A percentile compares a stretch with the other conserved stretches of the same genome.
phyloP scores from a whole-genome alignment of 2,113 vertebrate species.

The Paradisaea rubra region DNA sequence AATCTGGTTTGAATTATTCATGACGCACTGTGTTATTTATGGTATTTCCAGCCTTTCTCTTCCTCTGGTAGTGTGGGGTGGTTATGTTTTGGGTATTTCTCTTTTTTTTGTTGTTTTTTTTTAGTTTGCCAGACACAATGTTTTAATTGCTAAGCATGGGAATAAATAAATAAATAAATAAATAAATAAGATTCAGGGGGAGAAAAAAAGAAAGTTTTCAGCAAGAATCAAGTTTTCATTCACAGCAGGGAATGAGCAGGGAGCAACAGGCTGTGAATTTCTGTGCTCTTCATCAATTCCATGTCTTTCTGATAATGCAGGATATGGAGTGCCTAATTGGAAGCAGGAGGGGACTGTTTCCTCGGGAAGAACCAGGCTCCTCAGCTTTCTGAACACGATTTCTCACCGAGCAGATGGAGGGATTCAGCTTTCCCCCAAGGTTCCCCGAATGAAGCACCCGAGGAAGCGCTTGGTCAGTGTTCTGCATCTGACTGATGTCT shows the following conservation, averaged over 20 bases:
- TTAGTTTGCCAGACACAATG: background rate
- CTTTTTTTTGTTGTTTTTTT: background rate
- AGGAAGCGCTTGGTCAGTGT: background rate
- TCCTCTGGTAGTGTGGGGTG: background rate
- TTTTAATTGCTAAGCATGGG: background rate
- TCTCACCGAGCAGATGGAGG: background rate
- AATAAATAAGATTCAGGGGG: background rate
- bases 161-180: background rate
- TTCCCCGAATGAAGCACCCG: background rate
- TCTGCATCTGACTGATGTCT: background rate
- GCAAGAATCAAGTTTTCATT: background rate
- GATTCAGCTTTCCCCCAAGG: background rate
- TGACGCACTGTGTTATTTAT: slow-evolving; percentile 11
- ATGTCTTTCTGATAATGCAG: background rate
- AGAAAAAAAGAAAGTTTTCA: background rate
- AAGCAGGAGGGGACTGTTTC: background rate
- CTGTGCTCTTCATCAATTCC: background rate
- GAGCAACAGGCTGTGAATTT: background rate
- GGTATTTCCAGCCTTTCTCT: background rate
- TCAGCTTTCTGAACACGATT: background rate
- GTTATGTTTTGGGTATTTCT: background rate
- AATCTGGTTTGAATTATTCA: slow-evolving; percentile 56
- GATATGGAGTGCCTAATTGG: background rate
- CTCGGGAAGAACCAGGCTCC: background rate
- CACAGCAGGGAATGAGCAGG: too few relatives aligned